Evolutionary conservation across 2,888 invertebrate genomes (phyloP).

Genomic region (Agrotis clavis): DNA sequence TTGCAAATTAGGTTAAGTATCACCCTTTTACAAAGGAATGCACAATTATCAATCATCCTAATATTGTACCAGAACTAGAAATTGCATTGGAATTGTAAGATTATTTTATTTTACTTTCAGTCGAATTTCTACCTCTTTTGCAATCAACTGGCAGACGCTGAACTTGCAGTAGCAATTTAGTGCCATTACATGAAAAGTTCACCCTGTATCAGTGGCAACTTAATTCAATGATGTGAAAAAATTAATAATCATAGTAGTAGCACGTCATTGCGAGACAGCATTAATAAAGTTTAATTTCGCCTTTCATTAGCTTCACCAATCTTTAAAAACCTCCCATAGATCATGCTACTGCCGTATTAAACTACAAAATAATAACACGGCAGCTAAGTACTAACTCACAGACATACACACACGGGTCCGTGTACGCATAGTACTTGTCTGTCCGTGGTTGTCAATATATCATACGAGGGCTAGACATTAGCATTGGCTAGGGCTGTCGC

Average conservation of each 20-base stretch:
- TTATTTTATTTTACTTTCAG: background rate
- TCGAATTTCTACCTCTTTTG: no score
- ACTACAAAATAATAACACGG: constrained; percentile 83
- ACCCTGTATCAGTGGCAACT: background rate
- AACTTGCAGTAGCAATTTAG: background rate
- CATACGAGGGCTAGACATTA: constrained; percentile 83
- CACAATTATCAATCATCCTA: no score
- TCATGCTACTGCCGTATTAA: constrained; percentile 71
- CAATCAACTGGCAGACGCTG: no score
- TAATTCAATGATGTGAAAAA: background rate
- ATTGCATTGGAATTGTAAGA: no score
- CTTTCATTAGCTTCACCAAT: constrained; percentile 31
- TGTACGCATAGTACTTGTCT: constrained; percentile 74
- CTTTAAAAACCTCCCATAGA: constrained; percentile 59
- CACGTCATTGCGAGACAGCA: background rate
- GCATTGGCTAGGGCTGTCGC: constrained; percentile 72
- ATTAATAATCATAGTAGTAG: background rate
- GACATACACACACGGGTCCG: constrained; percentile 66
- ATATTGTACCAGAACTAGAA: no score
- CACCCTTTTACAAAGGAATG: no score
- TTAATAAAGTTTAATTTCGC: constrained; percentile 8
- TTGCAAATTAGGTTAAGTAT: no score
- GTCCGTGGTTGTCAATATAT: constrained; percentile 85
- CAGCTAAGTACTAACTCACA: constrained; percentile 73
- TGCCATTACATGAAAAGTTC: background rate